phyloP scores from a whole-genome alignment of 2,797 vertebrate species.

The Halcyon badia region DNA sequence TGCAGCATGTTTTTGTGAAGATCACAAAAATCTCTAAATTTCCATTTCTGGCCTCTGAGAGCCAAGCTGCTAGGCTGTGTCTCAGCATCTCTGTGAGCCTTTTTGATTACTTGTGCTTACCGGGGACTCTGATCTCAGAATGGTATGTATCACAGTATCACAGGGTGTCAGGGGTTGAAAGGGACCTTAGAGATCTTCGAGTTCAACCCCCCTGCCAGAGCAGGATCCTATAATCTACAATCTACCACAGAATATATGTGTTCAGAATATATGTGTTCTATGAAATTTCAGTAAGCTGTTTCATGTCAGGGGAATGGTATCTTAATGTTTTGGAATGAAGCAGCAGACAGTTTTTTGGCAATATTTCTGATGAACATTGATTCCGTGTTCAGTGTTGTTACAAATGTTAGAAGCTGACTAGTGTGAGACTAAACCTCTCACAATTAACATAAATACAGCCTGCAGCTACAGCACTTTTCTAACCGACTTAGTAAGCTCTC shows the following conservation, averaged over 20 bases:
- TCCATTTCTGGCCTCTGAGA: neutral
- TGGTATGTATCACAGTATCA: no score
- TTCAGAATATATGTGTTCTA: neutral
- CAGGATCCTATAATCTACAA: no score
- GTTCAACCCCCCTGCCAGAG: no score
- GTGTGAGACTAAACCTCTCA: conserved; percentile 33
- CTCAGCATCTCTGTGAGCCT: neutral
- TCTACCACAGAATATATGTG: no score
- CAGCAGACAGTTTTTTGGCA: neutral
- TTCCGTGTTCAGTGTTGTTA: neutral
- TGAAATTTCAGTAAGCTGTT: neutral
- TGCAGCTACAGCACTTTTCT: neutral
- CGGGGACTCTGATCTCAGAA: neutral
- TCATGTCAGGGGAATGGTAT: neutral
- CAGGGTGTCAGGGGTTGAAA: no score
- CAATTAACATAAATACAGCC: conserved; percentile 52
- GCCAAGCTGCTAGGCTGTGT: neutral
- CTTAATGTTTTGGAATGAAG: neutral
- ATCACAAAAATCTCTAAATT: neutral
- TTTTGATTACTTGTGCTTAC: fast-evolving
- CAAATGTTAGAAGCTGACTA: conserved; percentile 22
- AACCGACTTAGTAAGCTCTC: neutral
- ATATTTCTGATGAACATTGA: neutral
- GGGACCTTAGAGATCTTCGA: no score
- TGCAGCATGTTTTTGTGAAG: neutral